Base-by-base conservation (phyloP, 2,113 vertebrate genomes). In the Orientallactaga bullata region DNA sequence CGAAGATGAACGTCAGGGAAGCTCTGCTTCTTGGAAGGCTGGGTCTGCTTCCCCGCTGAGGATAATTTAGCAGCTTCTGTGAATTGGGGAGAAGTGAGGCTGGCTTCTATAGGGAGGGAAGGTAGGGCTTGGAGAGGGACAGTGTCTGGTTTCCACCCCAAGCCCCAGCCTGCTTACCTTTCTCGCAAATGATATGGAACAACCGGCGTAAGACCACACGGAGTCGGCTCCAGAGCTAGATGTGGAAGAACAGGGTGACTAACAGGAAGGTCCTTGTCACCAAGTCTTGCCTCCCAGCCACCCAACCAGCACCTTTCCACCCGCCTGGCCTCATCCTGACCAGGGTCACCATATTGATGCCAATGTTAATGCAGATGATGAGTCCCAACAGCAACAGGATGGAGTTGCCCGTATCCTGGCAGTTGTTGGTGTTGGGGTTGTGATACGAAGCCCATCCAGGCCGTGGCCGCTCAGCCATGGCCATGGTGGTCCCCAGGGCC, bases 301-400 rank as follows among this genome's bases (percentile, higher is more conserved):
- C 21, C 93, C 84, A 20, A 20, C 24, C 51, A 32, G 69, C 66
- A 24, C 85, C 93, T 88, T 80, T 63, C 96, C 81, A 0, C 58
- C 93, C 73, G 0, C 84, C 58, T 5, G 0, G 73, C 76, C 73
- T 92, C 42, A 13, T 68, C 83, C 97, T 97, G 79, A 97, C 96
- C 97, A 97, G 94, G 1, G 93, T 96, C 94, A 96, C 95, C 83
- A 93, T 68, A 37, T 97, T 97, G 96, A 97, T 87, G 95, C 95
- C 80, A 63, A 96, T 96, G 65, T 97, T 96, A 80, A 97, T 65
- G 73, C 92, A 96, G 90, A 97, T 94, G 89, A 97, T 65, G 60
- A 97, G 92, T 5, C 95, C 94, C 76, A 97, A 51, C 4, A 96
- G 85, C 68, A 97, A 3, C 30, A 97, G 86, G 92, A 97, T 95